Conservation (phyloP, 1,140 invertebrate genomes). For the Aphidius gifuensis region DNA sequence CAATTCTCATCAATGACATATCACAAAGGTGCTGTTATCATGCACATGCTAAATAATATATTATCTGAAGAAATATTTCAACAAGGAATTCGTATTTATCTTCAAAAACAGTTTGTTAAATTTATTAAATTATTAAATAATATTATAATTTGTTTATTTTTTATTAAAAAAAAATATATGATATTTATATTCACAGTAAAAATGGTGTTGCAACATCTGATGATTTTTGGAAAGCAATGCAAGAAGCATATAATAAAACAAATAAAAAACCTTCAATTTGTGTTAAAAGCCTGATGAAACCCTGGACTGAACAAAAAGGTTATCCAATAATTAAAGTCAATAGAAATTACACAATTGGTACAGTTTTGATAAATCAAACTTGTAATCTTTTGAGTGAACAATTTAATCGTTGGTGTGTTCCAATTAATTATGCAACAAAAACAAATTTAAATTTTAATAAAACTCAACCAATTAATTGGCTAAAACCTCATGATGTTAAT, state of each 20-base stretch:
- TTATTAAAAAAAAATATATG: conserved; percentile 3
- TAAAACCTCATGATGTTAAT: conserved; percentile 38
- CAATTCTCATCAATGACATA: conserved; percentile 16
- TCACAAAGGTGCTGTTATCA: conserved; percentile 55
- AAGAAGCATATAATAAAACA: conserved; percentile 54
- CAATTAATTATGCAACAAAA: conserved; percentile 52
- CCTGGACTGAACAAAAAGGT: conserved; percentile 69
- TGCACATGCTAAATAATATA: conserved; percentile 57
- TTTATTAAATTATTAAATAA: background rate
- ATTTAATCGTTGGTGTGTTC: conserved; percentile 48
- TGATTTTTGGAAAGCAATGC: conserved; percentile 67
- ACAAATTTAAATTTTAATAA: conserved; percentile 44
- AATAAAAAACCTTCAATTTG: conserved; percentile 34
- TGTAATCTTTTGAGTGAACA: conserved; percentile 50
- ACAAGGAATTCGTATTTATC: conserved; percentile 48
- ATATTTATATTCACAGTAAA: conserved; percentile 34
- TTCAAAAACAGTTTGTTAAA: conserved; percentile 52
- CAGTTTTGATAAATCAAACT: conserved; percentile 50
- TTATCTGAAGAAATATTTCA: conserved; percentile 53
- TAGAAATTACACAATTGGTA: conserved; percentile 50
- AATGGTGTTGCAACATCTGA: conserved; percentile 62
- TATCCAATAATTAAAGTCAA: conserved; percentile 65
- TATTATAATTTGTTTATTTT: background rate
- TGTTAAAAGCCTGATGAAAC: conserved; percentile 59
- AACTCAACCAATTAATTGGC: conserved; percentile 44